These are phyloP conservation scores for Zoanthus solanderi DNA, from an alignment of 92 coral and sea anemone genomes.

Conservation along the genomic window DNA sequence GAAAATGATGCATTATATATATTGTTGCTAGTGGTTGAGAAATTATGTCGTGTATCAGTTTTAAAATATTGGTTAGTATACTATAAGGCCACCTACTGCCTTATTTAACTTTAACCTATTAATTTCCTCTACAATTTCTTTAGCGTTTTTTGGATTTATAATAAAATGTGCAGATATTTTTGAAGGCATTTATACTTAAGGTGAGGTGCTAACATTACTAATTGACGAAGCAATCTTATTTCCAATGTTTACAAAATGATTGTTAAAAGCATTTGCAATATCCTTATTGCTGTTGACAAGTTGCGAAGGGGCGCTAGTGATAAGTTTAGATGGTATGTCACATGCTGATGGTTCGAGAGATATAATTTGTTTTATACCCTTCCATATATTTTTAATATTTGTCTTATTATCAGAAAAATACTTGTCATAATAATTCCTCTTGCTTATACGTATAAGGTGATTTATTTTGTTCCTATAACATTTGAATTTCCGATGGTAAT, in stretches of 20 bases:
- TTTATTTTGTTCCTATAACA: too few relatives aligned
- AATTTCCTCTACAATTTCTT: conserved; percentile 1
- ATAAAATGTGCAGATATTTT: background rate
- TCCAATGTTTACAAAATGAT: background rate
- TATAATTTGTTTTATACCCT: too few relatives aligned
- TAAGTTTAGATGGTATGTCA: background rate
- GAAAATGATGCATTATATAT: conserved; percentile 1
- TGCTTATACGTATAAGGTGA: too few relatives aligned
- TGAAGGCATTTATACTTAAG: background rate
- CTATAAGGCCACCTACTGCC: background rate
- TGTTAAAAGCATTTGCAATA: background rate
- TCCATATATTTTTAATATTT: too few relatives aligned
- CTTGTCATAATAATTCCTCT: too few relatives aligned
- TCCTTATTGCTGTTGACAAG: background rate
- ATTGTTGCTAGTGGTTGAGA: background rate
- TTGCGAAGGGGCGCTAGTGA: conserved; percentile 11
- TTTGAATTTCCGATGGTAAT: too few relatives aligned
- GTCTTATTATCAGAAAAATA: too few relatives aligned
- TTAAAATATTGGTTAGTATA: background rate
- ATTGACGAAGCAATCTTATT: background rate
- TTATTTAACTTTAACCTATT: background rate
- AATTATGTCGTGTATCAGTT: background rate
- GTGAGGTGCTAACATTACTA: conserved; percentile 8
- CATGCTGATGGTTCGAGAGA: too few relatives aligned
- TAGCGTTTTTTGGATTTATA: background rate